These are phyloP conservation scores for Drosophila nigromelanica DNA, from an alignment of 1,140 invertebrate genomes.

Conservation along the genomic window DNA sequence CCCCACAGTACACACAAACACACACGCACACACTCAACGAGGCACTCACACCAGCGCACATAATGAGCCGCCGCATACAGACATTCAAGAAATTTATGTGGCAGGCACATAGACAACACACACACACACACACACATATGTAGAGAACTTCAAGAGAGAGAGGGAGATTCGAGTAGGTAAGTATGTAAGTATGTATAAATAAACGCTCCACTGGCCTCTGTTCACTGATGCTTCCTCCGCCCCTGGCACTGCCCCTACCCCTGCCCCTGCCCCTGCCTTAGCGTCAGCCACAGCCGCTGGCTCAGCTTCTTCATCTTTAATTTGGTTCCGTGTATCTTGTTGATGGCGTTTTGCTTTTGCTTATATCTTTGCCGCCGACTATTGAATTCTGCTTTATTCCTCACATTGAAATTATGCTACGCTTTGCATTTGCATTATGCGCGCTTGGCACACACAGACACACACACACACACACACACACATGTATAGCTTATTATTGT, in stretches of 20 bases:
- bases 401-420: constrained; percentile 74
- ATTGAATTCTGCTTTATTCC: constrained; percentile 55
- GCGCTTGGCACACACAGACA: constrained; percentile 34
- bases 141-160: constrained; percentile 1
- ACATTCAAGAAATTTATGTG: constrained; percentile 69
- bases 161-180: constrained; percentile 7
- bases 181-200: not conserved
- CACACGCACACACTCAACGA: constrained; percentile 1
- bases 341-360: constrained; percentile 80
- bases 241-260: constrained; percentile 4
- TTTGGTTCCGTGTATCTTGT: constrained; percentile 81
- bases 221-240: constrained; percentile 30
- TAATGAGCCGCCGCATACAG: constrained; percentile 63
- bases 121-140: constrained; percentile 34
- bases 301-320: constrained; percentile 79
- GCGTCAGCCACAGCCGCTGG: constrained; percentile 22
- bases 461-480: constrained; percentile 2
- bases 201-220: constrained; percentile 33
- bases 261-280: constrained; percentile 7
- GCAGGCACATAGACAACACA: constrained; percentile 69
- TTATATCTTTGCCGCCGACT: constrained; percentile 74
- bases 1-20: constrained; percentile 63
- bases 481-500: constrained; percentile 3
- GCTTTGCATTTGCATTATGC: constrained; percentile 68
- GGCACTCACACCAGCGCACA: constrained; percentile 31